Evolutionary conservation across 2,888 invertebrate species (phyloP), one percentile per base, ranked within the genome.

Genomic region (Cryptus viduatorius): DNA sequence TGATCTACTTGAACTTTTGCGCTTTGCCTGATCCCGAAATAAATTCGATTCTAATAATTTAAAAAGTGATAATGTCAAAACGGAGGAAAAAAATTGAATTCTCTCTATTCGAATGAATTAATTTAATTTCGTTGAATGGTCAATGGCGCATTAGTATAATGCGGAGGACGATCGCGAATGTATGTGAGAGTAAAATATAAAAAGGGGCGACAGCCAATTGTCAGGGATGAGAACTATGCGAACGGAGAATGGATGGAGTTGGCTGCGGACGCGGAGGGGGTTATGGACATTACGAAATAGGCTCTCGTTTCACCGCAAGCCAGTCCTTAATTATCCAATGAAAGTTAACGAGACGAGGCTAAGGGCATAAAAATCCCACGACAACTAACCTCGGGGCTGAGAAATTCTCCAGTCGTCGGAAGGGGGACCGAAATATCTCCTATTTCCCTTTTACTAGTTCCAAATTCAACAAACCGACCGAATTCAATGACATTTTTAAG

Each of bases 331-430:
- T 84, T 84, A 84, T 81, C 81, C 83, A 84, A 84, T 84, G 81
- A 84, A 81, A 84, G 77, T 80, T 81, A 84, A 84, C 83, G 83
- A 84, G 83, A 80, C 68, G 68, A 48, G 61, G 76, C 77, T 81
- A 81, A 84, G 83, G 83, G 83, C 81, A 84, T 77, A 72, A 84
- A 84, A 84, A 84, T 84, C 83, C 83, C 83, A 81, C 83, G 83
- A 73, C 83, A 84, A 84, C 83, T 79, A 59, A 48, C 68, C 37
- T 37, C 37, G 4, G 37, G 37, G 37, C 37, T 37, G 37, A 8
- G 8, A 4, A 8, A 37, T 37, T 4, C 37, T 37, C 37, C 37
- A 8, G 7, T 37, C 37, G 37, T 37, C 37, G 2, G 24, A 24
- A 8, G 37, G 37, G 37, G 37, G 37, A 4, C 4, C 37, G 37